Evolutionary conservation across 2,113 vertebrate species (phyloP).

Genomic region (Neodontobutis hainanensis): DNA sequence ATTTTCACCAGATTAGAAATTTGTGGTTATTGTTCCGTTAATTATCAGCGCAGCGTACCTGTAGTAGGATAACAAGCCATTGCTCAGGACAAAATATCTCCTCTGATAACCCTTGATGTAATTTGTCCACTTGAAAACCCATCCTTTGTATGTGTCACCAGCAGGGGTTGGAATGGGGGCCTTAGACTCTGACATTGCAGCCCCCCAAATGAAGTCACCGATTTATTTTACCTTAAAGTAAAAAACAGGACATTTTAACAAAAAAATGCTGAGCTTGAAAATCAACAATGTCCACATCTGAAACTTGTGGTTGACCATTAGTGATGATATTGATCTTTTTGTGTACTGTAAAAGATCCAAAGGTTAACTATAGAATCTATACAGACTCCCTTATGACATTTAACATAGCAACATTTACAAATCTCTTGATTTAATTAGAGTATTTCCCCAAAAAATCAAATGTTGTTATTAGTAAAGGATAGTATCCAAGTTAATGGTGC

Average conservation of each 20-base stretch:
- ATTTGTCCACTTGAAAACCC: constrained; percentile 96
- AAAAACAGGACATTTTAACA: not conserved
- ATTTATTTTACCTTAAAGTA: constrained; percentile 38
- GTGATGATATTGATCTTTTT: constrained; percentile 26
- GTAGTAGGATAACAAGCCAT: constrained; percentile 92
- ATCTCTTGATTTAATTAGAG: no score
- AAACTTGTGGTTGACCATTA: not conserved
- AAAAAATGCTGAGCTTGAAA: not conserved
- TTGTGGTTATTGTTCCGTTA: not conserved
- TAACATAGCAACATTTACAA: no score
- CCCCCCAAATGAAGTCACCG: constrained; percentile 54
- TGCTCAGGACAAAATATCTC: constrained; percentile 92
- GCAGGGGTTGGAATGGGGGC: constrained; percentile 73
- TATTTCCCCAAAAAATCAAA: no score
- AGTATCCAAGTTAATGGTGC: no score
- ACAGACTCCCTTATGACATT: constrained; percentile 9
- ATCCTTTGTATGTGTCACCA: constrained; percentile 84
- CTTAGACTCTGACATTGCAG: constrained; percentile 81
- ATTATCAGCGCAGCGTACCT: constrained; percentile 64
- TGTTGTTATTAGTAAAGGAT: no score
- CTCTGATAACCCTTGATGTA: constrained; percentile 94
- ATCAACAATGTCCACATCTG: not conserved
- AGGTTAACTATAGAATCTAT: constrained; percentile 48
- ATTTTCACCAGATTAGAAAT: no score
- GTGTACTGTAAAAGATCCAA: constrained; percentile 35